A percentile compares a stretch with the other conserved stretches of the same genome.
Evolutionary conservation across 1,140 invertebrate species (phyloP).

Genomic region (Episyrphus balteatus): DNA sequence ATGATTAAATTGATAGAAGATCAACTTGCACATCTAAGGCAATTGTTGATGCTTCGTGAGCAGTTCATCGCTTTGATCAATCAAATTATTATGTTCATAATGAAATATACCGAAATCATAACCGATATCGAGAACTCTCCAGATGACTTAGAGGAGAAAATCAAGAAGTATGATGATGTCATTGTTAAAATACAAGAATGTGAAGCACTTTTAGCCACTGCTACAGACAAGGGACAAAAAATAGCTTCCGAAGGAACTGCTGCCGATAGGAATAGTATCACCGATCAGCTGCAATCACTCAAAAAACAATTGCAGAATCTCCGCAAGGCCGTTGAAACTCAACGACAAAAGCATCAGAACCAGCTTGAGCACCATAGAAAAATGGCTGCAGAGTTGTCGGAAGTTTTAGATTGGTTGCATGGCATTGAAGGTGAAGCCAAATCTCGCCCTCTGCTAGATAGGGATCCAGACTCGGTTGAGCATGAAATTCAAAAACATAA

Average conservation of each 20-base stretch:
- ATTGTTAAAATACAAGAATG: conserved; percentile 77
- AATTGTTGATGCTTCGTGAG: conserved; percentile 67
- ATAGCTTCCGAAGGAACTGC: conserved; percentile 79
- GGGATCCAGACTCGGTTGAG: conserved; percentile 68
- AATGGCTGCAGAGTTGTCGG: conserved; percentile 65
- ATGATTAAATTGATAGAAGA: conserved; percentile 70
- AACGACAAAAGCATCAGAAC: conserved; percentile 74
- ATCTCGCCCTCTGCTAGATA: conserved; percentile 66
- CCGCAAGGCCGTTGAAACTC: conserved; percentile 69
- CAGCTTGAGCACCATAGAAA: conserved; percentile 79
- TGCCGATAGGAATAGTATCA: conserved; percentile 75
- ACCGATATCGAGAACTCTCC: conserved; percentile 72
- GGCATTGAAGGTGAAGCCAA: conserved; percentile 72
- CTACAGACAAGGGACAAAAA: conserved; percentile 82
- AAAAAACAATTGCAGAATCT: conserved; percentile 74
- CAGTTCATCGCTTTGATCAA: conserved; percentile 76
- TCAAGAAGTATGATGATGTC: conserved; percentile 76
- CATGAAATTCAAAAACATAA: conserved; percentile 71
- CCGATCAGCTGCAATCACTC: conserved; percentile 72
- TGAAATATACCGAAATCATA: conserved; percentile 76
- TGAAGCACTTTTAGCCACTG: conserved; percentile 73
- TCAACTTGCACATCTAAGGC: conserved; percentile 66
- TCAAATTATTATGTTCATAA: conserved; percentile 77
- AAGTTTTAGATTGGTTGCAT: conserved; percentile 73
- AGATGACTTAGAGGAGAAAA: conserved; percentile 71